Evolutionary conservation across 1,140 invertebrate genomes (phyloP).

Genomic region (Eueides isabella): DNA sequence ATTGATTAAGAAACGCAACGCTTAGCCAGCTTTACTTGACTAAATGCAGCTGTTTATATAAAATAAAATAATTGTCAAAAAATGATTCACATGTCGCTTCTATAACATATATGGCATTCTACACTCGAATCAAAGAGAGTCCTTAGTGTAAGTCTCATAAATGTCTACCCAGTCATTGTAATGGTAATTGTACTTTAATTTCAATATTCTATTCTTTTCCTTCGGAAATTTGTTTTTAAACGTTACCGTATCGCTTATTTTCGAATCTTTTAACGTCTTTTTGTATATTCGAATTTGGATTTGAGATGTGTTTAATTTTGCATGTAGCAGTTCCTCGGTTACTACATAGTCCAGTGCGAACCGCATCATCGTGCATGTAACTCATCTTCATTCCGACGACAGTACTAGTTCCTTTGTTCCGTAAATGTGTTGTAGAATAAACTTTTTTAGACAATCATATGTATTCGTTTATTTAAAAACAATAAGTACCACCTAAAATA

Average conservation of each 20-base stretch:
- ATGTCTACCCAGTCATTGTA: conserved; percentile 61
- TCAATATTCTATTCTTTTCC: conserved; percentile 51
- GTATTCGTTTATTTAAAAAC: neutral
- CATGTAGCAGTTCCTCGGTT: conserved; percentile 46
- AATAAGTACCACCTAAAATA: conserved; percentile 1
- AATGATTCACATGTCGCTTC: conserved; percentile 39
- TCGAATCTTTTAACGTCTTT: conserved; percentile 38
- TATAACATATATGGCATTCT: conserved; percentile 44
- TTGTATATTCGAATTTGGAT: conserved; percentile 41
- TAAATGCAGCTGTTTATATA: neutral
- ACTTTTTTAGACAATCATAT: conserved; percentile 3
- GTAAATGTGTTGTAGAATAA: conserved; percentile 13
- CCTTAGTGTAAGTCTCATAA: conserved; percentile 53
- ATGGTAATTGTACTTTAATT: conserved; percentile 61
- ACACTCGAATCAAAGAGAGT: conserved; percentile 46
- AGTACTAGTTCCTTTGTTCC: conserved; percentile 28
- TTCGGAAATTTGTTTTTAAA: conserved; percentile 41
- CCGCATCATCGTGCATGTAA: conserved; percentile 45
- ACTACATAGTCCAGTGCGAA: conserved; percentile 31
- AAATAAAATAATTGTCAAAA: conserved; percentile 2
- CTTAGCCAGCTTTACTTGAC: conserved; percentile 28
- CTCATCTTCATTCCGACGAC: conserved; percentile 38
- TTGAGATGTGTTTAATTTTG: conserved; percentile 46
- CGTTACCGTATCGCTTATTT: conserved; percentile 38
- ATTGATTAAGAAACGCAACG: neutral